phyloP scores from a whole-genome alignment of 2,797 vertebrate species.

The Coracias cyanogaster region DNA sequence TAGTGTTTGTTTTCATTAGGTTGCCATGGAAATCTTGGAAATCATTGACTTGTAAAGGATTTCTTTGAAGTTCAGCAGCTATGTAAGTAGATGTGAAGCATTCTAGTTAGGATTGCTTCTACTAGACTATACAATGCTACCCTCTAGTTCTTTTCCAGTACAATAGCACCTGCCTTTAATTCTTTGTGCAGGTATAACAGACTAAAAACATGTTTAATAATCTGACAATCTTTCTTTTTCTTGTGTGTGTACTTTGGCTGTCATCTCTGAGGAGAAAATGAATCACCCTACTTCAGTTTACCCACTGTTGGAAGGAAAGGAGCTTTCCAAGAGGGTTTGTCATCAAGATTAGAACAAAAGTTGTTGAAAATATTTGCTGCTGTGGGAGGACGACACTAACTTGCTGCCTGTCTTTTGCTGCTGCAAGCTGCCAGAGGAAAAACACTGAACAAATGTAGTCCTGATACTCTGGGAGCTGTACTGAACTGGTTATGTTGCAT shows the following conservation, averaged over 20 bases:
- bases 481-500: background rate
- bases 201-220: background rate
- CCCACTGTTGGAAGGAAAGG: background rate
- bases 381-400: background rate
- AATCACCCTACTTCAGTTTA: accelerated
- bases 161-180: constrained; percentile 47
- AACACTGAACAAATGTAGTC: background rate
- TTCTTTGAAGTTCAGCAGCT: constrained; percentile 38
- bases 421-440: background rate
- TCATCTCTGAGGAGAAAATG: background rate
- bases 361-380: background rate
- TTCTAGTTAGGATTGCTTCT: background rate
- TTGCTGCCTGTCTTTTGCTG: background rate
- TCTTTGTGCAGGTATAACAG: background rate
- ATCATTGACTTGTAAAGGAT: background rate
- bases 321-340: background rate
- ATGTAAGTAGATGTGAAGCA: background rate
- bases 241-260: background rate
- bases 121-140: constrained; percentile 67
- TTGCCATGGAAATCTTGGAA: constrained; percentile 42
- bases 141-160: constrained; percentile 62
- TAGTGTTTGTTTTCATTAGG: constrained; percentile 47
- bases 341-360: background rate
- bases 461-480: background rate
- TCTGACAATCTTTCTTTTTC: background rate